Evolutionary conservation across 1,140 invertebrate genomes (phyloP), one percentile per base, ranked within the genome.

Genomic region (Acromyrmex charruanus): DNA sequence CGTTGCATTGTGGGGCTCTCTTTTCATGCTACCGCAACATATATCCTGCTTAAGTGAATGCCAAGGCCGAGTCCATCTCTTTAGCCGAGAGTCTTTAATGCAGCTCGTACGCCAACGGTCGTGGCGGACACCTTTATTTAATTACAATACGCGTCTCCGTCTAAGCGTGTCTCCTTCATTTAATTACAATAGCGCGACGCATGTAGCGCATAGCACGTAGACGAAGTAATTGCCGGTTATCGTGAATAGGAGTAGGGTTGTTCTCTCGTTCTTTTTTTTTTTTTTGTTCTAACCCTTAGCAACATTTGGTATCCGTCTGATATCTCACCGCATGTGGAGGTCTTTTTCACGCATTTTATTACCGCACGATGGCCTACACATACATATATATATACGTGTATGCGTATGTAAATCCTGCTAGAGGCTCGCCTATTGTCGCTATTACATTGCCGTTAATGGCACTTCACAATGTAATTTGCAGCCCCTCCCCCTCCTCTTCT

Each of bases 221-320:
- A 92, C 91, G 85, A 86, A 74, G 91, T 94, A 94, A 94, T 95
- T 93, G 93, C 93, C 93, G 90, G 93, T 94, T 94, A 93, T 93
- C 93, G 91, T 92, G 89, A 92, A 91, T 89, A 88, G 79, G 82
- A 85, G 49, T 79, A 72, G 84, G 89, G 59, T 71, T 86, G 77
- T 53, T 84, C 87, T 51, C 55, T 66, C 79, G 7, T 3, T 31
- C 31, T 44, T 58, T 81, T 82, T 58, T 81, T 58, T 81, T 85
- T 91, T 93, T 93, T 93, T 91, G 88, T 94, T 94, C 92, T 92
- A 94, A 88, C 85, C 88, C 85, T 91, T 87, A 58, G 93, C 81
- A 94, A 94, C 94, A 95, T 95, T 94, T 94, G 94, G 94, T 87
- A 93, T 89, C 89, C 93, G 91, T 88, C 72, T 66, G 44, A 71